Evolutionary conservation across 2,888 invertebrate genomes (phyloP).

Genomic region (Argyresthia albistria): DNA sequence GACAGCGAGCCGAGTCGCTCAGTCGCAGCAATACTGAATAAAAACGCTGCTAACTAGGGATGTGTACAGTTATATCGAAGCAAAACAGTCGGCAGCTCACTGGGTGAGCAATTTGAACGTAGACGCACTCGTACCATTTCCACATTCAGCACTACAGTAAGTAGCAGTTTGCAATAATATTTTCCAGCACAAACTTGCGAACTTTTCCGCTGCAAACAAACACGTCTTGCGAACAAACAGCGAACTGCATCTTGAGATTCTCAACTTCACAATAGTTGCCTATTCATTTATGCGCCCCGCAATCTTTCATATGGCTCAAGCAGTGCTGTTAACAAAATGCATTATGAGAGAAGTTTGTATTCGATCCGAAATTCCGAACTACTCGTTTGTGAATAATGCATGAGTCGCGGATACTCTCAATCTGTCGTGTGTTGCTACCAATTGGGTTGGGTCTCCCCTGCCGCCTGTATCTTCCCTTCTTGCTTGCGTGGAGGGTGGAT

Average conservation of each 20-base stretch:
- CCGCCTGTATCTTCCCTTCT: background rate
- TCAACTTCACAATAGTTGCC: constrained; percentile 11
- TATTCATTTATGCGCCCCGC: constrained; percentile 50
- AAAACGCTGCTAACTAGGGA: too few species aligned
- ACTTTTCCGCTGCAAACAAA: too few species aligned
- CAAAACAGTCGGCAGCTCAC: too few species aligned
- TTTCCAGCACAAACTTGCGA: too few species aligned
- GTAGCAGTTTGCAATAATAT: too few species aligned
- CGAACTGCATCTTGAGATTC: background rate
- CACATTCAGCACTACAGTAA: too few species aligned
- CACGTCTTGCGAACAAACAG: background rate
- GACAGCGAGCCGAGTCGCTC: too few species aligned
- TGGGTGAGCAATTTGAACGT: too few species aligned
- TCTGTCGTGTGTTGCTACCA: constrained; percentile 39
- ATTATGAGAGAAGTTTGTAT: constrained; percentile 33
- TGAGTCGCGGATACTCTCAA: constrained; percentile 53
- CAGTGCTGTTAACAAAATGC: constrained; percentile 27
- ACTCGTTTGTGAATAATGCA: constrained; percentile 56
- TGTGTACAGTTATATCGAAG: too few species aligned
- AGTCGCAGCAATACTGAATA: too few species aligned
- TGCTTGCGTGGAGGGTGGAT: background rate
- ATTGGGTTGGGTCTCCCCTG: constrained; percentile 12
- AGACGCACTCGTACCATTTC: too few species aligned
- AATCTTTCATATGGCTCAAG: constrained; percentile 35
- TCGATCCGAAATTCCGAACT: constrained; percentile 42